These are phyloP conservation scores for Calliopum simillimum DNA, from an alignment of 2,888 invertebrate species.

Conservation along the genomic window DNA sequence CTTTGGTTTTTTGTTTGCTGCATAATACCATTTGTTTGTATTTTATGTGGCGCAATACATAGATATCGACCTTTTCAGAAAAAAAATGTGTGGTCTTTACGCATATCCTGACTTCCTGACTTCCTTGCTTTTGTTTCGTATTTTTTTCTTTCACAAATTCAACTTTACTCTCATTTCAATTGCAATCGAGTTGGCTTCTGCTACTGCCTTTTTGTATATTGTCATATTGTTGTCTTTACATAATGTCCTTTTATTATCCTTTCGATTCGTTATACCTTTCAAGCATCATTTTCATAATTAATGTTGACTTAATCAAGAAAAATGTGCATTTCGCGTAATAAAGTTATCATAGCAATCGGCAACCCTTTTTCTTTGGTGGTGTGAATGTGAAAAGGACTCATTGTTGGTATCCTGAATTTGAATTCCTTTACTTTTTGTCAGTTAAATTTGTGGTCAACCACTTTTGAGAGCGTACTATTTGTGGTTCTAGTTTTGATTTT, in stretches of 20 bases:
- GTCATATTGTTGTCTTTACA: not conserved
- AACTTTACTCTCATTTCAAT: conserved; percentile 61
- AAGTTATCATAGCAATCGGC: conserved; percentile 48
- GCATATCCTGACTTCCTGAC: not conserved
- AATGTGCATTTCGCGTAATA: conserved; percentile 52
- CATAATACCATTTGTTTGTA: not conserved
- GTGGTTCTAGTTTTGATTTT: not conserved
- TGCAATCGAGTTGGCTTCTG: conserved; percentile 44
- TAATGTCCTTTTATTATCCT: too few species aligned
- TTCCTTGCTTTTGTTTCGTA: not conserved
- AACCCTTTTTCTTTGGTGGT: conserved; percentile 24
- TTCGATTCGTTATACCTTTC: conserved; percentile 51
- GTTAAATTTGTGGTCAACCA: conserved; percentile 56
- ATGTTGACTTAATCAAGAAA: conserved; percentile 63
- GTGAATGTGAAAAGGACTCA: not conserved
- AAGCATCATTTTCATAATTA: conserved; percentile 61
- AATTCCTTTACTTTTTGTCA: not conserved
- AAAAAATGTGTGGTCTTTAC: not conserved
- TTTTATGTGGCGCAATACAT: not conserved
- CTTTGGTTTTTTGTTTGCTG: conserved; percentile 36
- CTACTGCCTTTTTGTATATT: conserved; percentile 1
- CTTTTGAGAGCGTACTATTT: conserved; percentile 35
- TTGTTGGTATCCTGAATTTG: not conserved
- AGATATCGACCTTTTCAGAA: not conserved
- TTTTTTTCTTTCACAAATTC: conserved; percentile 37